Evolutionary conservation across 2,888 invertebrate species (phyloP).

Genomic region (Galeruca laticollis): DNA sequence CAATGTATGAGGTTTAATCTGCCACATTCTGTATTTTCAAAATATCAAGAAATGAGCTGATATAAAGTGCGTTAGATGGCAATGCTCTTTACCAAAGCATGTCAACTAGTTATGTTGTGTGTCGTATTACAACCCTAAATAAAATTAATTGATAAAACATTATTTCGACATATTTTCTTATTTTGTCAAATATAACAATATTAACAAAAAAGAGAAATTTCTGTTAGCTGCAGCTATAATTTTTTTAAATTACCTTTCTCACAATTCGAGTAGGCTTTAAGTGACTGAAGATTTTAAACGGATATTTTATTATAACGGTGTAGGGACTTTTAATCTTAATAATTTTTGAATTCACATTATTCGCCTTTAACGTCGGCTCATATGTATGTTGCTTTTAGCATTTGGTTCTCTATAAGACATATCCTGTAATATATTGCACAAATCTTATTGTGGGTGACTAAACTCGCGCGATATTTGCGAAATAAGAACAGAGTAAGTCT

Average conservation of each 20-base stretch:
- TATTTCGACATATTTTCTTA: too few species aligned
- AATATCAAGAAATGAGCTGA: too few species aligned
- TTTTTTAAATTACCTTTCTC: background rate
- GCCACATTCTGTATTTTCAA: too few species aligned
- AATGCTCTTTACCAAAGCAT: too few species aligned
- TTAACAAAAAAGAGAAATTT: too few species aligned
- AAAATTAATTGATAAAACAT: too few species aligned
- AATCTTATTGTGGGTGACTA: conserved; percentile 24
- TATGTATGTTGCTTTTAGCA: conserved; percentile 14
- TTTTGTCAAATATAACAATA: too few species aligned
- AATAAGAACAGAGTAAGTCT: conserved; percentile 13
- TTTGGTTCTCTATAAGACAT: conserved; percentile 17
- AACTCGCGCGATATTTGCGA: conserved; percentile 20
- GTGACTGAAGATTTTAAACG: background rate
- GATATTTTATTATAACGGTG: background rate
- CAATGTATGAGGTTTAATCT: too few species aligned
- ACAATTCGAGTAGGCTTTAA: background rate
- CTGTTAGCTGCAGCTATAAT: too few species aligned
- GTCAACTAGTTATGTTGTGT: too few species aligned
- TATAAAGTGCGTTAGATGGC: too few species aligned
- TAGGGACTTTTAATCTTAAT: conserved; percentile 10
- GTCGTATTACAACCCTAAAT: too few species aligned
- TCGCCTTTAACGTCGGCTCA: conserved; percentile 6
- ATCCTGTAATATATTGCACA: conserved; percentile 23
- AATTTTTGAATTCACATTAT: conserved; percentile 24